Evolutionary conservation across 2,797 vertebrate species (phyloP), one percentile per base, ranked within the genome.

Genomic region (Sebastes trivittatus): DNA sequence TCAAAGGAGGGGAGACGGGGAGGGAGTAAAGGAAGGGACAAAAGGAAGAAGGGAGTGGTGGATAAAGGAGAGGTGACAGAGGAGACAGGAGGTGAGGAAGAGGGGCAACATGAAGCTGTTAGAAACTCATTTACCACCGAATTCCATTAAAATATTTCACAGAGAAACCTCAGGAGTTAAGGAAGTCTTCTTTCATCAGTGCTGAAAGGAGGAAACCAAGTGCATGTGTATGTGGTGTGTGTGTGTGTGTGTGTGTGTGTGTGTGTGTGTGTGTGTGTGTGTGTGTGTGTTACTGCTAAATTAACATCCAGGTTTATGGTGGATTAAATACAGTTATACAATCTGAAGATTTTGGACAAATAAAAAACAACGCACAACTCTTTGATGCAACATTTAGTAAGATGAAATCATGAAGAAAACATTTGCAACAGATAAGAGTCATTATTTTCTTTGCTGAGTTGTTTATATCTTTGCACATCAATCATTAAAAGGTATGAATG

Each of bases 51-150:
- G 14, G 32, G 76, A 54, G 30, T n/a, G 34, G 49, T 38, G 59
- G 55, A 36, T 52, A 52, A 61, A 75, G 13, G 22, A 69, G 55
- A 67, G 69, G 75, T 77, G 76, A 76, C 23, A 34, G 22, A 73
- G 29, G 27, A 58, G 75, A 38, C 46, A 23, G 59, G 61, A 59
- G 55, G 25, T 7, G 25, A 67, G 42, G 61, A 69, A 67, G 27
- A 62, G 23, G 9, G 58, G 30, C 65, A 66, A 27, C 25, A 70
- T 54, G 77, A 82, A 80, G 68, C 61, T 80, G 64, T 88, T 85
- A 78, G 77, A 91, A 87, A 70, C 70, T 82, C 36, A 86, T 92
- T 92, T 88, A 75, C 77, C 76, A 71, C 68, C 42, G 55, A 92
- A 90, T 79, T 27, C 20, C 38, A 83, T 86, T 80, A 69, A 34